Conservation (phyloP, 2,888 invertebrate genomes). For the Ennomos erosarius region DNA sequence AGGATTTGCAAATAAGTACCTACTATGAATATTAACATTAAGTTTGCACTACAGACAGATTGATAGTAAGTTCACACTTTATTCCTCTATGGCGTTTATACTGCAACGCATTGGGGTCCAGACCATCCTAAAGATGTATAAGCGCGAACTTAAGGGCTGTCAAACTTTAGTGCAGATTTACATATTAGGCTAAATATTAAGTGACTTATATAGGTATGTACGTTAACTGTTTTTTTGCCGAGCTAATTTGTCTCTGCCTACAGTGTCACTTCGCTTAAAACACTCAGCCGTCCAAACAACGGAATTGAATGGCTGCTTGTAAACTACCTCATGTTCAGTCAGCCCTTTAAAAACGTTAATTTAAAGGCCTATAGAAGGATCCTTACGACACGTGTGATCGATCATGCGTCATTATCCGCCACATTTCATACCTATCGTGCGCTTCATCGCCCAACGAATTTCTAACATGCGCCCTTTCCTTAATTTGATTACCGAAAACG, state of each 20-base stretch:
- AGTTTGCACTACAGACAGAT: too few relatives aligned
- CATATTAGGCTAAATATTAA: background rate
- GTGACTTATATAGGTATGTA: background rate
- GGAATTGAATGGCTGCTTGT: background rate
- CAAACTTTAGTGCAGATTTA: too few relatives aligned
- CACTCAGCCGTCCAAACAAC: background rate
- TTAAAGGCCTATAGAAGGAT: conserved; percentile 25
- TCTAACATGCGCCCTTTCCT: conserved; percentile 55
- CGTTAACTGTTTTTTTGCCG: too few relatives aligned
- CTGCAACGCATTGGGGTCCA: too few relatives aligned
- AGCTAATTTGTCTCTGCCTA: too few relatives aligned
- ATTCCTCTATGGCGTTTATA: too few relatives aligned
- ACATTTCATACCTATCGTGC: conserved; percentile 54
- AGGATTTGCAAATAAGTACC: too few relatives aligned
- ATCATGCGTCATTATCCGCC: conserved; percentile 52
- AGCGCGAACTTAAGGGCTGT: too few relatives aligned
- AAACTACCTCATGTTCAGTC: conserved; percentile 19
- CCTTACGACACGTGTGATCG: conserved; percentile 49
- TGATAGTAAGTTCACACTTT: too few relatives aligned
- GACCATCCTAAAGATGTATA: too few relatives aligned
- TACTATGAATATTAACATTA: too few relatives aligned
- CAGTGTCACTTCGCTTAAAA: too few relatives aligned
- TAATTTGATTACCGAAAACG: conserved; percentile 64
- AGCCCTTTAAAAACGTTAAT: conserved; percentile 26
- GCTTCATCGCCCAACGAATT: conserved; percentile 59